A percentile compares a stretch with the other conserved stretches of the same genome.
Evolutionary conservation across 1,140 invertebrate genomes (phyloP).

Genomic region (Dendrolimus kikuchii): DNA sequence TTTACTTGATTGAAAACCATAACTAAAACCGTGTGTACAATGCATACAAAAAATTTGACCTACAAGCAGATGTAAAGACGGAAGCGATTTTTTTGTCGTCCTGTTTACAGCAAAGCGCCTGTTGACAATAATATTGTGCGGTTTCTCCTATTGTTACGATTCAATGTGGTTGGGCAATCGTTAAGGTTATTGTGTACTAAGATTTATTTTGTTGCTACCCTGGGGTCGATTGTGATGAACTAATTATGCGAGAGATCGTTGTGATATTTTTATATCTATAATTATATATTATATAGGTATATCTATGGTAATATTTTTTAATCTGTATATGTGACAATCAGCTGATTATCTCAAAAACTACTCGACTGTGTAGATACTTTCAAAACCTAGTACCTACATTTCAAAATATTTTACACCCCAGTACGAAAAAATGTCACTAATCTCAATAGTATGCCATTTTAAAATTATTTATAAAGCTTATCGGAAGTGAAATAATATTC

Average conservation of each 20-base stretch:
- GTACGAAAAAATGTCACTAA: too few species aligned
- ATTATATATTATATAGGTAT: too few species aligned
- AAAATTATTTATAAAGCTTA: too few species aligned
- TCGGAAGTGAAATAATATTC: too few species aligned
- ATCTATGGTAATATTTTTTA: neutral
- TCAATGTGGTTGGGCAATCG: too few species aligned
- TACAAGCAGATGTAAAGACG: conserved; percentile 54
- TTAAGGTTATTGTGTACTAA: conserved; percentile 41
- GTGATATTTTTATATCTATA: conserved; percentile 1
- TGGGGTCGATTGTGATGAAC: conserved; percentile 11
- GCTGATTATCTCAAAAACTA: too few species aligned
- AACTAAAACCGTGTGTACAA: neutral
- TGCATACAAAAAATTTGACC: conserved; percentile 52
- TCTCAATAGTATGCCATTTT: too few species aligned
- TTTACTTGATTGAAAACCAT: too few species aligned
- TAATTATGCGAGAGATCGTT: conserved; percentile 4
- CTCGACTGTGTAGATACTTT: too few species aligned
- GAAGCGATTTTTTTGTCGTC: conserved; percentile 36
- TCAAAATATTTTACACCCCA: too few species aligned
- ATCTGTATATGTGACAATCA: too few species aligned
- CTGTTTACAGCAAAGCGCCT: conserved; percentile 43
- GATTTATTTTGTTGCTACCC: conserved; percentile 33
- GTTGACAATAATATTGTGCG: conserved; percentile 63
- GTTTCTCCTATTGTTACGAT: conserved; percentile 8
- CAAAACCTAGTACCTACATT: too few species aligned